Percentiles rank a stretch among this genome's conserved stretches.
Evolutionary conservation across 2,113 vertebrate species (phyloP).

Genomic region (Rhynchopsitta pachyrhyncha): DNA sequence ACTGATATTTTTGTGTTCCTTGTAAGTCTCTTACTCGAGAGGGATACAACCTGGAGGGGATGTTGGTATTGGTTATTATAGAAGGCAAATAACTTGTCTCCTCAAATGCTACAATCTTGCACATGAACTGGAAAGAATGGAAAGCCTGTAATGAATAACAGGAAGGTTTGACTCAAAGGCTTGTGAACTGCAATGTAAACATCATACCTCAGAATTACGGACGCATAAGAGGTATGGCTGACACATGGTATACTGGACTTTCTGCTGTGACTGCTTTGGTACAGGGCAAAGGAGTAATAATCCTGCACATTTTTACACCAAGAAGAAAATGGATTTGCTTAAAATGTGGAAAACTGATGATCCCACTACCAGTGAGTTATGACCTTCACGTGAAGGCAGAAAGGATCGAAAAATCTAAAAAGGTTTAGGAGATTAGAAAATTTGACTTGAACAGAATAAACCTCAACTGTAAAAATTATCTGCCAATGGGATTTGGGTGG

Average conservation of each 20-base stretch:
- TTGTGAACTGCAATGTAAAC: neutral
- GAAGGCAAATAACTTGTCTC: neutral
- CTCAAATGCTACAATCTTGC: neutral
- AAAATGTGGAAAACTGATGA: neutral
- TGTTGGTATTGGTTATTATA: constrained; percentile 12
- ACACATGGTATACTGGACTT: neutral
- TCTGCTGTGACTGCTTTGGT: neutral
- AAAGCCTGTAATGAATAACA: neutral
- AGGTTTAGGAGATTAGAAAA: neutral
- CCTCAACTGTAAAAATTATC: neutral
- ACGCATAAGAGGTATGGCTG: neutral
- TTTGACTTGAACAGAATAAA: neutral
- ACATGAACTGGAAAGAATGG: neutral
- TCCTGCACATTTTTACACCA: neutral
- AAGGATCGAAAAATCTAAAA: neutral
- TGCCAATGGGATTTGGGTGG: neutral
- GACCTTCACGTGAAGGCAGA: neutral
- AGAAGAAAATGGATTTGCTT: neutral
- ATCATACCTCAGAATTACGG: neutral
- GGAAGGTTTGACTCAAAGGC: neutral
- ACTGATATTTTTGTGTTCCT: constrained; percentile 7
- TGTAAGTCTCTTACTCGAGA: neutral
- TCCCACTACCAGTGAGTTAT: neutral
- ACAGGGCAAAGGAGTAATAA: neutral
- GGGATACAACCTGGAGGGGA: neutral